Conservation (phyloP, 92 coral and sea anemone genomes). For the Zoanthus sociatus region DNA sequence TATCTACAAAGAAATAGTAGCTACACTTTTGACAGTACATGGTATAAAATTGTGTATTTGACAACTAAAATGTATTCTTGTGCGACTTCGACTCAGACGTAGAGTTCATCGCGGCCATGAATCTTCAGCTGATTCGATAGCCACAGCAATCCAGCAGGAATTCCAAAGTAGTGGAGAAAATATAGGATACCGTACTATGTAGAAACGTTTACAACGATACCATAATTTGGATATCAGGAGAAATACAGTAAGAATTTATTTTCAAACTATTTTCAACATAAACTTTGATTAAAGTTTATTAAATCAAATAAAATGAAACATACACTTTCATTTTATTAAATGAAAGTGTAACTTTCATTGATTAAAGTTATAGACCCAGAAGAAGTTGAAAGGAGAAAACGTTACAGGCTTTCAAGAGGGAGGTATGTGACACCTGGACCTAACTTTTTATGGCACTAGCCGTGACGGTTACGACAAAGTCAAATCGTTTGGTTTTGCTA, state of each 20-base stretch:
- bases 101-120: slow-evolving; percentile 5
- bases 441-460: slow-evolving; percentile 66
- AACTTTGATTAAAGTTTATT: too few species aligned
- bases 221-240: slow-evolving; percentile 50
- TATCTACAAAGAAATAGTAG: background rate
- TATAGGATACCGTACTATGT: slow-evolving; percentile 6
- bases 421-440: slow-evolving; percentile 57
- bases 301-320: too few species aligned
- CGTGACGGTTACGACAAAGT: slow-evolving; percentile 21
- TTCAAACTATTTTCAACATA: too few species aligned
- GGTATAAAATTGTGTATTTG: slow-evolving; percentile 7
- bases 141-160: slow-evolving; percentile 15
- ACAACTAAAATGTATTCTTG: slow-evolving; percentile 7
- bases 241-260: slow-evolving; percentile 57
- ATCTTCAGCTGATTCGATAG: slow-evolving; percentile 1
- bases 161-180: slow-evolving; percentile 3
- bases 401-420: slow-evolving; percentile 51
- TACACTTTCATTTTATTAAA: too few species aligned
- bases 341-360: too few species aligned
- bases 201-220: slow-evolving; percentile 22
- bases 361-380: slow-evolving; percentile 57
- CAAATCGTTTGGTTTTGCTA: background rate
- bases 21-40: slow-evolving; percentile 9
- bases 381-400: slow-evolving; percentile 63
- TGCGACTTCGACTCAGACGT: background rate